Evolutionary conservation across 2,888 invertebrate species (phyloP).

Genomic region (Aromia moschata): DNA sequence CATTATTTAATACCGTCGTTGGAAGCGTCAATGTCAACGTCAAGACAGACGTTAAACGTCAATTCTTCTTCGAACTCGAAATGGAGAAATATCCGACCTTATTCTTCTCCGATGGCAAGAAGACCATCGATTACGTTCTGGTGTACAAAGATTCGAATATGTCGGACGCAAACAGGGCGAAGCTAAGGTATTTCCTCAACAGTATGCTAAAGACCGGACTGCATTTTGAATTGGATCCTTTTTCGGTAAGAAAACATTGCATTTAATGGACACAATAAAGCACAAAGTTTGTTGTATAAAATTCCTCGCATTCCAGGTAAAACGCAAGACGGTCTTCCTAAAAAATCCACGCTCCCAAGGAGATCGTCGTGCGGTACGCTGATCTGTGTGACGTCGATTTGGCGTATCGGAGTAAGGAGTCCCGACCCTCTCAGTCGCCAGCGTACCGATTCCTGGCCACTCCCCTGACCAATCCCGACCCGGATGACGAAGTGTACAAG

Average conservation of each 20-base stretch:
- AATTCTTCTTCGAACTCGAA: background rate
- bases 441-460: conserved; percentile 46
- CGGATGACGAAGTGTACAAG: conserved; percentile 37
- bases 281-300: no score
- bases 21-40: background rate
- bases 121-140: conserved; percentile 44
- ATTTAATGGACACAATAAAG: no score
- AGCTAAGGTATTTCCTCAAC: conserved; percentile 46
- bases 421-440: conserved; percentile 35
- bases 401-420: conserved; percentile 41
- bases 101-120: conserved; percentile 36
- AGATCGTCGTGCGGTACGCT: conserved; percentile 45
- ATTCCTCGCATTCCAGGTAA: conserved; percentile 46
- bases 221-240: conserved; percentile 45
- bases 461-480: conserved; percentile 44
- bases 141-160: conserved; percentile 39
- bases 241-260: conserved; percentile 42
- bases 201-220: conserved; percentile 51
- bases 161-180: conserved; percentile 26
- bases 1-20: no score
- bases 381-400: conserved; percentile 47
- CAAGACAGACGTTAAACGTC: background rate
- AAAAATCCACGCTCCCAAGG: conserved; percentile 53
- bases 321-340: conserved; percentile 51
- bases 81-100: conserved; percentile 5